Evolutionary conservation across 2,797 vertebrate genomes (phyloP).

Genomic region (Eulemur rubriventer): DNA sequence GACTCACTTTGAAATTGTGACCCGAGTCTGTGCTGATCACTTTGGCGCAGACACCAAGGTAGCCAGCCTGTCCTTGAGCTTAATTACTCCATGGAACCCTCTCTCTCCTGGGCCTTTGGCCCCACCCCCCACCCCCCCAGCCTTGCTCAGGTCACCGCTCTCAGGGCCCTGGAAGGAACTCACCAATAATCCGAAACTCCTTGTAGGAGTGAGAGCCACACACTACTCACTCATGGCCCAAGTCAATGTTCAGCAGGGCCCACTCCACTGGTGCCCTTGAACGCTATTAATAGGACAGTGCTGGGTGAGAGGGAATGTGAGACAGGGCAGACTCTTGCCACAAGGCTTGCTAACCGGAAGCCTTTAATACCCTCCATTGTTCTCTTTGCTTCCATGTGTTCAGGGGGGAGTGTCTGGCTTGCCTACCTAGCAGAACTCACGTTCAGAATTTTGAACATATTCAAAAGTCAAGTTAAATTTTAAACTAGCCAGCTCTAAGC

Average conservation of each 20-base stretch:
- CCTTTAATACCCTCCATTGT: slow-evolving; percentile 25
- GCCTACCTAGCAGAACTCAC: slow-evolving; percentile 21
- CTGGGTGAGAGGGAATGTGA: neutral
- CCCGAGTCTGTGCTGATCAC: slow-evolving; percentile 21
- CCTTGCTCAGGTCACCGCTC: neutral
- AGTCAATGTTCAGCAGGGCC: neutral
- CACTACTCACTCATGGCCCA: neutral
- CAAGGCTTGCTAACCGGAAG: neutral
- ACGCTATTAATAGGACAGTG: slow-evolving; percentile 16
- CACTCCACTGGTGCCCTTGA: slow-evolving; percentile 19
- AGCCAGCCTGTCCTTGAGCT: slow-evolving; percentile 30
- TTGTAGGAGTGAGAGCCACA: neutral
- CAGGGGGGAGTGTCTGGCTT: slow-evolving; percentile 28
- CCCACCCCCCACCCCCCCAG: neutral
- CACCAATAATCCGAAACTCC: slow-evolving; percentile 26
- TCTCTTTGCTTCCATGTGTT: slow-evolving; percentile 4
- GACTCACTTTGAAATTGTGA: slow-evolving; percentile 35
- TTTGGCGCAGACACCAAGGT: neutral
- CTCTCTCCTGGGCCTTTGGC: slow-evolving; percentile 1
- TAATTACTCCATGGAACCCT: neutral
- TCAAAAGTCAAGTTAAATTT: slow-evolving; percentile 54
- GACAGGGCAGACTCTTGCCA: neutral
- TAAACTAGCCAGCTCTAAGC: neutral
- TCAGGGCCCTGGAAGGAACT: neutral
- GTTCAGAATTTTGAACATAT: slow-evolving; percentile 52